phyloP scores from a whole-genome alignment of 2,888 invertebrate species.

The Sylvicola fuscatus region DNA sequence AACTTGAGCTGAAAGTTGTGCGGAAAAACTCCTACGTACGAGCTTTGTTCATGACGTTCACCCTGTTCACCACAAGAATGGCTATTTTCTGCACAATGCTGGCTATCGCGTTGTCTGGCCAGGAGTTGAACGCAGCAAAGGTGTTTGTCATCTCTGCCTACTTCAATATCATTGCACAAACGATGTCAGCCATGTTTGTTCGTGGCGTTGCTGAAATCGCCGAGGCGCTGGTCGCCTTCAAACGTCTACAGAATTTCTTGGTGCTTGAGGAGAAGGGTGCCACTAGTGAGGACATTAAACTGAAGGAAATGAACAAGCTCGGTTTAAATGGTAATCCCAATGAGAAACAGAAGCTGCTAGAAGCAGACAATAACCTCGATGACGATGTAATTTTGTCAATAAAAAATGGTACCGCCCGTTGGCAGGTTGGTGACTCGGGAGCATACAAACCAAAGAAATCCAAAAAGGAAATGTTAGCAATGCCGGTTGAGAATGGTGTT shows the following conservation, averaged over 20 bases:
- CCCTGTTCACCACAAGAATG: constrained; percentile 61
- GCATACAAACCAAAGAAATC: neutral
- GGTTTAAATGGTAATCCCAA: constrained; percentile 5
- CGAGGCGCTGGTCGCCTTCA: constrained; percentile 56
- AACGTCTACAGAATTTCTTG: constrained; percentile 33
- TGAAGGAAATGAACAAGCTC: constrained; percentile 5
- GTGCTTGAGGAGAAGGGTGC: constrained; percentile 19
- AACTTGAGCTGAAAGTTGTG: constrained; percentile 37
- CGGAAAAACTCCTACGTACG: constrained; percentile 40
- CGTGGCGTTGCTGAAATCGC: constrained; percentile 58
- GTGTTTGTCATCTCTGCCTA: constrained; percentile 34
- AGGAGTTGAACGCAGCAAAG: constrained; percentile 31
- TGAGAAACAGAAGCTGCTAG: constrained; percentile 1
- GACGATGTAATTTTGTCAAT: neutral
- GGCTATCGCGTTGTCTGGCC: constrained; percentile 41
- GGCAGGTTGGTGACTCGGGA: constrained; percentile 16
- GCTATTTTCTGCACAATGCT: constrained; percentile 57
- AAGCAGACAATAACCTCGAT: neutral
- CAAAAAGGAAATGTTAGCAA: neutral
- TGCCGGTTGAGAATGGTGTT: too few relatives aligned
- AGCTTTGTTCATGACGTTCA: constrained; percentile 49
- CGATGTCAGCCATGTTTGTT: constrained; percentile 36
- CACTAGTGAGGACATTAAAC: constrained; percentile 2
- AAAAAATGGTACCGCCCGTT: constrained; percentile 25
- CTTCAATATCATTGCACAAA: constrained; percentile 31